Conservation (phyloP, 2,113 vertebrate species). For the Vulpes vulpes region DNA sequence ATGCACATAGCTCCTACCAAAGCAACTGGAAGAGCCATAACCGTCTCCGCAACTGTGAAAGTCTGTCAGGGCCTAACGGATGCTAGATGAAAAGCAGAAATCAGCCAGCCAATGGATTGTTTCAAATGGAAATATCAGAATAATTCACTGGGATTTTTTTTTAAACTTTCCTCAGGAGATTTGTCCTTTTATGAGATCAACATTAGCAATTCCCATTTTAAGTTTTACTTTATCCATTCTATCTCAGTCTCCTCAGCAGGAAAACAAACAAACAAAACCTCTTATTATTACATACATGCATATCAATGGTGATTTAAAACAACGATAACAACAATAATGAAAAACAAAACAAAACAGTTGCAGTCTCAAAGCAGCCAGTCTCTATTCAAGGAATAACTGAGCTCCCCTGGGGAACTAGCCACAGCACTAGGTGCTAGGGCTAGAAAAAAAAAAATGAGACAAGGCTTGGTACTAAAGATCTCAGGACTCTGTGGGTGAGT, state of each 20-base stretch:
- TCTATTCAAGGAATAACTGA: background rate
- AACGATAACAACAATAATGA: background rate
- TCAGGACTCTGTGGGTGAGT: background rate
- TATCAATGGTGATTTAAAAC: background rate
- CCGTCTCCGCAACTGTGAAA: background rate
- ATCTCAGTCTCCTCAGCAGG: background rate
- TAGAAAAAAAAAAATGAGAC: background rate
- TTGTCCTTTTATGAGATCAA: background rate
- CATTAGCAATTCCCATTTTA: background rate
- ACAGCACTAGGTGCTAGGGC: background rate
- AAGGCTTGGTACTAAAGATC: background rate
- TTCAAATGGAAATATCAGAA: slow-evolving; percentile 9
- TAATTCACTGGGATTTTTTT: background rate
- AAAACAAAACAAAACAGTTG: background rate
- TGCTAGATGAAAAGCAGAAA: background rate
- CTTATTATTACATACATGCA: background rate
- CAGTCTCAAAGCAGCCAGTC: background rate
- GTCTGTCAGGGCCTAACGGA: background rate
- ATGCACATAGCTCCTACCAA: background rate
- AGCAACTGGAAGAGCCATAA: background rate
- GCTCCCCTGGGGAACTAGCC: background rate
- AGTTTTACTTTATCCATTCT: background rate
- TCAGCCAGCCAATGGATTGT: background rate
- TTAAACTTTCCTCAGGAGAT: background rate
- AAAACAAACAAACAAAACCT: background rate